Percentiles rank a stretch among this genome's conserved stretches.
Conservation (phyloP, 2,888 invertebrate species). For the Oligia strigilis region DNA sequence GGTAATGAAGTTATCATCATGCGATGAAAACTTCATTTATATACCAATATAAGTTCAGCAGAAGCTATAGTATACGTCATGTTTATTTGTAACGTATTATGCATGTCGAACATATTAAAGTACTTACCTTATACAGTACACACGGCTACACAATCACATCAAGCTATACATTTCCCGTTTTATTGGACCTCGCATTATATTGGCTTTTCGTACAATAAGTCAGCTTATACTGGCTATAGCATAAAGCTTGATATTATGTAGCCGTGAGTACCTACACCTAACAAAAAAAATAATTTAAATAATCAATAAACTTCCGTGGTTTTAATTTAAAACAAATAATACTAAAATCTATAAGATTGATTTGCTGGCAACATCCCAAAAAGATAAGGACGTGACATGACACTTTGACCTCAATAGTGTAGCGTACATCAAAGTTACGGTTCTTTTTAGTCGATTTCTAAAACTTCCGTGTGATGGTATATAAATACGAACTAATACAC, state of each 20-base stretch:
- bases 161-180: too few relatives aligned
- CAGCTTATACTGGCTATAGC: too few relatives aligned
- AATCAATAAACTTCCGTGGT: neutral
- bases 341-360: neutral
- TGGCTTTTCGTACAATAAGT: too few relatives aligned
- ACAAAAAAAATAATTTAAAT: neutral
- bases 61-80: neutral
- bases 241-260: too few relatives aligned
- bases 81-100: neutral
- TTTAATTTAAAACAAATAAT: neutral
- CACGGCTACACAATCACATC: too few relatives aligned
- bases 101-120: too few relatives aligned
- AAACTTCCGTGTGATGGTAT: neutral
- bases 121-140: too few relatives aligned
- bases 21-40: neutral
- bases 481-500: too few relatives aligned
- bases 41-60: neutral
- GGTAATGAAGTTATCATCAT: too few relatives aligned
- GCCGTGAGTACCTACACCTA: too few relatives aligned
- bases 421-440: slow-evolving; percentile 35
- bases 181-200: too few relatives aligned
- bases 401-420: slow-evolving; percentile 35
- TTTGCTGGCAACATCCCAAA: slow-evolving; percentile 47
- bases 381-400: slow-evolving; percentile 36
- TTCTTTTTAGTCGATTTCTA: slow-evolving; percentile 54